Conservation (phyloP, 2,888 invertebrate genomes). For the Sphaerophoria rueppellii region DNA sequence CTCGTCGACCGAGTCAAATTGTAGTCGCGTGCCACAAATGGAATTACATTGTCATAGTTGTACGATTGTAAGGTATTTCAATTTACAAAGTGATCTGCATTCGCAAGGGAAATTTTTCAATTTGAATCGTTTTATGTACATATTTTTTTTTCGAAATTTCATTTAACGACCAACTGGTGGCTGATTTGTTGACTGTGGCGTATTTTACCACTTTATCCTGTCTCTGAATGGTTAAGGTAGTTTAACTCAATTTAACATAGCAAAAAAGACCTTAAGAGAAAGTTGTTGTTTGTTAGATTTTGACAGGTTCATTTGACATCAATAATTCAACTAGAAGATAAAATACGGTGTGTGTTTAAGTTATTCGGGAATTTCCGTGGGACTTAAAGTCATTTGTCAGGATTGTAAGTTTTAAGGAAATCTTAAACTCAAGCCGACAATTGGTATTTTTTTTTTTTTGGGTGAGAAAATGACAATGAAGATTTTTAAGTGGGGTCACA, state of each 20-base stretch:
- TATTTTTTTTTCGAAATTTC: constrained; percentile 46
- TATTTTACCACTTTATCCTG: constrained; percentile 27
- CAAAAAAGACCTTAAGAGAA: constrained; percentile 75
- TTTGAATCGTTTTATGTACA: constrained; percentile 19
- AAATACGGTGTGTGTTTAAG: background rate
- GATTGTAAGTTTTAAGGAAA: constrained; percentile 10
- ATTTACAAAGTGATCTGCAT: constrained; percentile 40
- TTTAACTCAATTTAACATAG: background rate
- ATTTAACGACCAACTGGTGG: constrained; percentile 40
- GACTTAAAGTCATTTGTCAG: constrained; percentile 46
- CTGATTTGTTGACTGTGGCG: constrained; percentile 36
- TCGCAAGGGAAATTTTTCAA: constrained; percentile 30
- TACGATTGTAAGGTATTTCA: constrained; percentile 35
- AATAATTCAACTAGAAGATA: constrained; percentile 35
- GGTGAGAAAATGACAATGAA: constrained; percentile 2
- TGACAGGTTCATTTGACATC: constrained; percentile 72
- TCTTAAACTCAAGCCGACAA: background rate
- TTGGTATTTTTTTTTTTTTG: background rate
- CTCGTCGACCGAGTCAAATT: background rate
- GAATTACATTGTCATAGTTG: constrained; percentile 29
- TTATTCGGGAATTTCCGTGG: constrained; percentile 27
- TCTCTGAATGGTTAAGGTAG: background rate
- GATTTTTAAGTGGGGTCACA: constrained; percentile 13
- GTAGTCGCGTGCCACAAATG: constrained; percentile 57
- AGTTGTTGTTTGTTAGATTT: constrained; percentile 77